Percentiles rank a stretch among this genome's conserved stretches.
Evolutionary conservation across 2,888 invertebrate genomes (phyloP).

Genomic region (Tinea semifulvella): DNA sequence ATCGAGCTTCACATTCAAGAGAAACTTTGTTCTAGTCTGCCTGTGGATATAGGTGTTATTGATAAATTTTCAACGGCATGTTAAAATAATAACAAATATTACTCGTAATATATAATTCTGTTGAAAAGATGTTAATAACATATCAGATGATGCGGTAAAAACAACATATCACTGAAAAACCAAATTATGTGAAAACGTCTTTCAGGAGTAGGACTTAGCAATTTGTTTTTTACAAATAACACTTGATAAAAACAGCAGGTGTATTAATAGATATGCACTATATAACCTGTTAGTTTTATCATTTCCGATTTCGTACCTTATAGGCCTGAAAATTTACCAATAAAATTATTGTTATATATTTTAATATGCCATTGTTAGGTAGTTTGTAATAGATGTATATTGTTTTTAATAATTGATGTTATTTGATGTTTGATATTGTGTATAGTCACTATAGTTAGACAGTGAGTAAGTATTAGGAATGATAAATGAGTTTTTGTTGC

Average conservation of each 20-base stretch:
- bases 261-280: too few species aligned
- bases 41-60: conserved; percentile 4
- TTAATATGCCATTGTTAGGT: conserved; percentile 28
- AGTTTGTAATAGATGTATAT: conserved; percentile 35
- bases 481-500: conserved; percentile 1
- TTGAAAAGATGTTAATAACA: neutral
- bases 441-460: conserved; percentile 4
- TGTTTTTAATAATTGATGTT: conserved; percentile 55
- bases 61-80: neutral
- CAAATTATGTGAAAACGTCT: too few species aligned
- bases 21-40: conserved; percentile 80
- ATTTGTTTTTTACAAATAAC: too few species aligned
- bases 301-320: too few species aligned
- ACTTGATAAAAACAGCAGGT: too few species aligned
- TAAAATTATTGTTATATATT: conserved; percentile 37
- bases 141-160: conserved; percentile 6
- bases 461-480: neutral
- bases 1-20: conserved; percentile 70
- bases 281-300: too few species aligned
- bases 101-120: too few species aligned
- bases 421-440: conserved; percentile 36
- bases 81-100: neutral
- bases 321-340: too few species aligned
- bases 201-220: too few species aligned
- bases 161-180: conserved; percentile 4